phyloP scores from a whole-genome alignment of 2,888 invertebrate genomes.

The Onthophagus sagittarius region DNA sequence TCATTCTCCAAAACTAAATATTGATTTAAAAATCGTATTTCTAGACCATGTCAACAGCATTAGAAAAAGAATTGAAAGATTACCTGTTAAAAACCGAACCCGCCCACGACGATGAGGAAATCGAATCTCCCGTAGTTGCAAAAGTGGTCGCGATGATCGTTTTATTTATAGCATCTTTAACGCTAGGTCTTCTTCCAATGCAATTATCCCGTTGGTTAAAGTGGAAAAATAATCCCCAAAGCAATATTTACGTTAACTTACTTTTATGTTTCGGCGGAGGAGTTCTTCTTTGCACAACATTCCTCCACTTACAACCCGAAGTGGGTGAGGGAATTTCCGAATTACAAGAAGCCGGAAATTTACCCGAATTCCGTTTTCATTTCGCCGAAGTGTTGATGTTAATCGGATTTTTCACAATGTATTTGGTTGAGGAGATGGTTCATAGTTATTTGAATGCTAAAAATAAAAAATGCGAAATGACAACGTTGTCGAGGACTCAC shows the following conservation, averaged over 20 bases:
- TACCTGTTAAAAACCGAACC: constrained; percentile 6
- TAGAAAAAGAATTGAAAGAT: constrained; percentile 7
- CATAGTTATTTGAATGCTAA: constrained; percentile 62
- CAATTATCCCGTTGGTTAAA: constrained; percentile 63
- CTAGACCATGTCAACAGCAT: constrained; percentile 4
- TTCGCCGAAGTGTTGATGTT: constrained; percentile 71
- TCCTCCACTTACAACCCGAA: constrained; percentile 77
- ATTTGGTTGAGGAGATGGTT: constrained; percentile 74
- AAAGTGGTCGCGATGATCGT: constrained; percentile 77
- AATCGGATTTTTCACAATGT: constrained; percentile 72
- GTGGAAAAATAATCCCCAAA: constrained; percentile 56
- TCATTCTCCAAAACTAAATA: not conserved
- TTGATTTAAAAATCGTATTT: not conserved
- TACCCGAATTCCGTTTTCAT: constrained; percentile 58
- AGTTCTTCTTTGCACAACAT: constrained; percentile 75
- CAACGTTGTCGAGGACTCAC: constrained; percentile 38
- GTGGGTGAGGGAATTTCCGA: constrained; percentile 65
- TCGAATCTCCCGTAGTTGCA: constrained; percentile 56
- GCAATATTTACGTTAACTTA: constrained; percentile 53
- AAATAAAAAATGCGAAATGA: constrained; percentile 31
- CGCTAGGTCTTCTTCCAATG: constrained; percentile 72
- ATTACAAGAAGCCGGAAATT: constrained; percentile 50
- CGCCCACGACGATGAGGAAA: constrained; percentile 29
- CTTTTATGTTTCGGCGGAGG: constrained; percentile 74
- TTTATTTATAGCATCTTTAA: constrained; percentile 69